Conservation (phyloP, 2,113 vertebrate species). For the Himantopus leucocephalus region DNA sequence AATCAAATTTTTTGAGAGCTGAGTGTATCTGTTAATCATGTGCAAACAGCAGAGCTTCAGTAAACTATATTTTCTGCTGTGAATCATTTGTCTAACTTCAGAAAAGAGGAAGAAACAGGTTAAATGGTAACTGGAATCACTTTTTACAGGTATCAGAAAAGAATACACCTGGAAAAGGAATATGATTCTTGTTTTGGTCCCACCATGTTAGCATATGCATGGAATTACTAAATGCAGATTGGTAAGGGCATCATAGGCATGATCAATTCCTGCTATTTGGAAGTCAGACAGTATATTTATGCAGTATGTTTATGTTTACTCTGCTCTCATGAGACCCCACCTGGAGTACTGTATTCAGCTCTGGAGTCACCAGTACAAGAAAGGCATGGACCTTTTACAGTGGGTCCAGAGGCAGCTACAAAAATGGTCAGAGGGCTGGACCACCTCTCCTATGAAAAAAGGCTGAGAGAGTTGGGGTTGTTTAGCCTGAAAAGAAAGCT, state of each 20-base stretch:
- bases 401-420: background rate
- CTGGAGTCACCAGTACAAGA: background rate
- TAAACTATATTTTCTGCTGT: background rate
- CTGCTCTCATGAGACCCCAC: background rate
- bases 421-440: background rate
- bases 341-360: background rate
- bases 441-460: background rate
- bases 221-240: background rate
- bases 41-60: background rate
- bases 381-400: background rate
- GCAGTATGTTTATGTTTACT: background rate
- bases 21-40: background rate
- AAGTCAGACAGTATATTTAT: background rate
- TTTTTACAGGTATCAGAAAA: background rate
- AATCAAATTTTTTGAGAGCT: background rate
- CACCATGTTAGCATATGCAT: background rate
- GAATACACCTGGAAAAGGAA: background rate
- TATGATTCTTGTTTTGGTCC: background rate
- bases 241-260: background rate
- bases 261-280: background rate
- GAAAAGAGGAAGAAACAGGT: background rate
- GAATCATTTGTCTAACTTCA: background rate
- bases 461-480: rapidly evolving
- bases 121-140: background rate
- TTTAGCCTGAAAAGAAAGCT: background rate